Conservation (phyloP, 2,797 vertebrate species). For the Momotus momota region DNA sequence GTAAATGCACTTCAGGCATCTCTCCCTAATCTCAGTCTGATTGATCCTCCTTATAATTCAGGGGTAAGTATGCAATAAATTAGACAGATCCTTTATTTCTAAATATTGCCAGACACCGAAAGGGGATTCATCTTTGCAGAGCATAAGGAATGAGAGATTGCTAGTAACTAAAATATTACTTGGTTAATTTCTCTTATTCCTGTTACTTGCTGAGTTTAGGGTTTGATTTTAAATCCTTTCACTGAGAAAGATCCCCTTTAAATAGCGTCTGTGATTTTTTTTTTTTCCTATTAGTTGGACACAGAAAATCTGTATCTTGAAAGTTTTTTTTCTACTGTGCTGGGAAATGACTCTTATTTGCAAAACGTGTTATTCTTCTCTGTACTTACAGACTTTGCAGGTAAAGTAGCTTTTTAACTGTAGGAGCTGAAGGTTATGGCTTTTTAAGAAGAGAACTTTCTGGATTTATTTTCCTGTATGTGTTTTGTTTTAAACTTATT, state of each 20-base stretch:
- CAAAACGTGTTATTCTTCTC: background rate
- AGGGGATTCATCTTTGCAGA: background rate
- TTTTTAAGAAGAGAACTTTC: background rate
- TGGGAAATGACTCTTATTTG: background rate
- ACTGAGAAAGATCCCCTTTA: background rate
- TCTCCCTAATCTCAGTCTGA: conserved; percentile 68
- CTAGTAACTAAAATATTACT: background rate
- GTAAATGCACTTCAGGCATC: conserved; percentile 67
- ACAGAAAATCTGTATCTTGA: background rate
- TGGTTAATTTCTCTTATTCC: background rate
- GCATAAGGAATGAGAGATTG: background rate
- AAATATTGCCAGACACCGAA: background rate
- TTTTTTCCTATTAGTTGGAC: background rate
- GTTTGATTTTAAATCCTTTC: background rate
- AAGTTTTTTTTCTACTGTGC: background rate
- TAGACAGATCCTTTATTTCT: background rate
- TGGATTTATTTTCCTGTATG: background rate
- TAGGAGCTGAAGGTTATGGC: background rate
- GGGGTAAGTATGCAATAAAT: conserved; percentile 72
- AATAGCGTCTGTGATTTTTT: background rate
- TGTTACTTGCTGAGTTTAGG: background rate
- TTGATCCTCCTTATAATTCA: conserved; percentile 62
- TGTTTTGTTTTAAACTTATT: background rate
- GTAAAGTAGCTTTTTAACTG: background rate
- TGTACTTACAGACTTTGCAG: background rate